phyloP scores from a whole-genome alignment of 2,113 vertebrate genomes.

The Pedetes capensis region DNA sequence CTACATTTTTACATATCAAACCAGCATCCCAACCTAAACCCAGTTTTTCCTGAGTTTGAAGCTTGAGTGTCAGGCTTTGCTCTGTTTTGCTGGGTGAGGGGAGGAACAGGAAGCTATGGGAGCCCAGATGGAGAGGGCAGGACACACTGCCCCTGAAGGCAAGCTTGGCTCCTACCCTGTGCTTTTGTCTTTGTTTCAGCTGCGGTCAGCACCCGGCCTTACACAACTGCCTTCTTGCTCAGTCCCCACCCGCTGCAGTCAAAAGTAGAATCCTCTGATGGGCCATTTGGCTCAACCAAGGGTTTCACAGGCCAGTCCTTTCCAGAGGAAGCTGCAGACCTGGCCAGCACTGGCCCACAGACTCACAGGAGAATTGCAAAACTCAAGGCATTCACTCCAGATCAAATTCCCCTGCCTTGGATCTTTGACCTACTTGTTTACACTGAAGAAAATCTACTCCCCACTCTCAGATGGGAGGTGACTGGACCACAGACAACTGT shows the following conservation, averaged over 20 bases:
- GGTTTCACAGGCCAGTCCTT: conserved; percentile 74
- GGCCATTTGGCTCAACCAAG: conserved; percentile 75
- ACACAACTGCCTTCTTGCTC: conserved; percentile 51
- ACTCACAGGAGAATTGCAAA: conserved; percentile 68
- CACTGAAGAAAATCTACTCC: conserved; percentile 50
- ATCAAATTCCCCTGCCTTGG: conserved; percentile 65
- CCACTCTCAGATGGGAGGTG: conserved; percentile 37
- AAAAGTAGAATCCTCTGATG: conserved; percentile 77
- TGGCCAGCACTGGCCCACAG: conserved; percentile 63
- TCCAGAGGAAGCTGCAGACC: conserved; percentile 76
- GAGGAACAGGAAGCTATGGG: background rate
- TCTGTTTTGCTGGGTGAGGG: background rate
- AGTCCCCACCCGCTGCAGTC: background rate
- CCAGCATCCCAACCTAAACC: no score
- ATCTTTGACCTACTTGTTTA: conserved; percentile 65
- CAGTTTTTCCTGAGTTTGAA: no score
- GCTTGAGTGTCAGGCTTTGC: background rate
- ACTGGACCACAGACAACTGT: conserved; percentile 4
- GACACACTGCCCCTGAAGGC: background rate
- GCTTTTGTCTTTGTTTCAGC: conserved; percentile 35
- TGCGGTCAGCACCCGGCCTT: conserved; percentile 50
- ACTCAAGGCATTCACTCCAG: conserved; percentile 53
- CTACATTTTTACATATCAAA: no score
- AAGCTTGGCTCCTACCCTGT: background rate
- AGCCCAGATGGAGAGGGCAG: background rate